Conservation (phyloP, 2,888 invertebrate genomes). For the Saturnia pavonia region DNA sequence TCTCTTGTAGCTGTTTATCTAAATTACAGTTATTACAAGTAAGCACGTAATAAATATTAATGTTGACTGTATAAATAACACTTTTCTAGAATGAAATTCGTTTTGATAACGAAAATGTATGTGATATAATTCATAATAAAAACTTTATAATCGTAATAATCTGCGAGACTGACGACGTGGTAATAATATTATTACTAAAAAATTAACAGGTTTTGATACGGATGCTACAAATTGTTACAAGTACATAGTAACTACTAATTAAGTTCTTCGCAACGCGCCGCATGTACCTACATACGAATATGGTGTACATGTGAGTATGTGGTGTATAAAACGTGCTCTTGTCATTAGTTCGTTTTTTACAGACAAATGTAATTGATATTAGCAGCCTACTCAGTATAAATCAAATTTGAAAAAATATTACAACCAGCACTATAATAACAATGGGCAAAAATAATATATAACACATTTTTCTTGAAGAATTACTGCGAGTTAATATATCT, state of each 20-base stretch:
- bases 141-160: background rate
- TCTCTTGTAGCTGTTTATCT: slow-evolving; percentile 1
- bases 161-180: background rate
- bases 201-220: background rate
- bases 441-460: no score
- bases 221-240: background rate
- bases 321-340: background rate
- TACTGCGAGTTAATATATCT: no score
- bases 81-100: slow-evolving; percentile 6
- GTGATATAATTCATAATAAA: background rate
- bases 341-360: background rate
- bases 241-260: background rate
- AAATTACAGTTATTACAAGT: background rate
- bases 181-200: background rate
- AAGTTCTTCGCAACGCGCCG: background rate
- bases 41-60: slow-evolving; percentile 5
- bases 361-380: background rate
- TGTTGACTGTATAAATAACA: background rate
- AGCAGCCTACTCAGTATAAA: background rate
- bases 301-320: no score
- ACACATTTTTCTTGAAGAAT: no score
- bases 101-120: background rate
- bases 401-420: no score
- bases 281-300: background rate
- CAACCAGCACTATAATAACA: no score